Base-by-base conservation (phyloP, 2,113 vertebrate genomes). In the Lycocorax pyrrhopterus region DNA sequence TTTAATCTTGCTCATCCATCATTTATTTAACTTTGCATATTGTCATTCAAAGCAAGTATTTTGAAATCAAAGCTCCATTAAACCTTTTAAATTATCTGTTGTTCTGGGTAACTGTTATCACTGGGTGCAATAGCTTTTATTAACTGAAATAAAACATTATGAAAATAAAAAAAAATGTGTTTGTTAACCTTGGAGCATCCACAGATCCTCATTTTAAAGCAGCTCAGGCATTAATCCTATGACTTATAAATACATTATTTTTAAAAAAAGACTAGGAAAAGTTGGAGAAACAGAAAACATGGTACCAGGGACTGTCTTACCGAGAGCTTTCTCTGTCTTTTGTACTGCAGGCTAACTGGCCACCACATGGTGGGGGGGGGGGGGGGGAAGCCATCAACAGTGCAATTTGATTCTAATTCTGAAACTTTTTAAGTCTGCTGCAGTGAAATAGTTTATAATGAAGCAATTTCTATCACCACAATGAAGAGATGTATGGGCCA, bases 1-100 rank as follows among this genome's bases (percentile, higher is more conserved):
- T 84, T 94, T 94, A 93, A 93, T 93, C 84, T 93, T 86, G n/a
- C 37, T 93, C 92, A 93, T 92, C 64, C 80, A 92, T 93, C 90
- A 88, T 74, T 91, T 87, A 63, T 94, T 96, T 92, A 78, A 81
- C 88, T 94, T 67, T 46, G 52, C 44, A 53, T 55, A 79, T 89
- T 92, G 80, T 53, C 69, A 90, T 94, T 91, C 80, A 87, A 94
- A 93, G 43, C 85, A 83, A 79, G 72, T 68, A 39, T 93, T 89
- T 83, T 80, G 66, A 94, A 95, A 95, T 93, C 43, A 83, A 96
- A 91, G 67, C 62, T 90, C 87, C 87, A 90, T 95, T 93, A 96
- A 97, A 89, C 21, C 68, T 77, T 82, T 93, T 90, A 80, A 91
- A 90, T 87, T 79, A 95, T 77, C 84, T 92, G 62, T 94, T 95